Percentiles rank a stretch among this genome's conserved stretches.
These are phyloP conservation scores for Pao palembangensis DNA, from an alignment of 2,113 vertebrate species.

Conservation along the genomic window DNA sequence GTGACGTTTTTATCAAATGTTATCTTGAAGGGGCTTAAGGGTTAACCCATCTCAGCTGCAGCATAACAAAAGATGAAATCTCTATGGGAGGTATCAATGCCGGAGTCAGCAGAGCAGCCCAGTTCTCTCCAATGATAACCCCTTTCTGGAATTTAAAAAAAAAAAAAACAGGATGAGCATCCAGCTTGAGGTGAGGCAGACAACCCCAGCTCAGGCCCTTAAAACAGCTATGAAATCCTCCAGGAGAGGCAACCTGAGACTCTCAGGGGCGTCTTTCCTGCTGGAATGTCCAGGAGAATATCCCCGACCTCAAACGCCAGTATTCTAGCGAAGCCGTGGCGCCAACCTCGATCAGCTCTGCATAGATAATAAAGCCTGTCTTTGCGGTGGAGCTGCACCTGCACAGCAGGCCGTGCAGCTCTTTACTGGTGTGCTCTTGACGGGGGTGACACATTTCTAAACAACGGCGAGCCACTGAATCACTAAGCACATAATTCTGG, in stretches of 20 bases:
- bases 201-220: slow-evolving; percentile 45
- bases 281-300: slow-evolving; percentile 36
- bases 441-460: slow-evolving; percentile 70
- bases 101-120: slow-evolving; percentile 67
- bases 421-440: slow-evolving; percentile 43
- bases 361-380: slow-evolving; percentile 43
- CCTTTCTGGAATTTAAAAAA: slow-evolving; percentile 62
- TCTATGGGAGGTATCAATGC: slow-evolving; percentile 67
- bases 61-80: slow-evolving; percentile 68
- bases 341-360: slow-evolving; percentile 36
- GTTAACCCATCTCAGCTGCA: slow-evolving; percentile 62
- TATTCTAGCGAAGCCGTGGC: slow-evolving; percentile 37
- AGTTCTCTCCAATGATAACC: slow-evolving; percentile 64
- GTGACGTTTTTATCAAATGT: slow-evolving; percentile 9
- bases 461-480: slow-evolving; percentile 74
- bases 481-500: slow-evolving; percentile 68
- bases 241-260: slow-evolving; percentile 46
- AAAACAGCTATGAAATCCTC: slow-evolving; percentile 48
- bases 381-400: slow-evolving; percentile 16
- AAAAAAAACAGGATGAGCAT: slow-evolving; percentile 35
- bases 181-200: slow-evolving; percentile 51
- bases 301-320: slow-evolving; percentile 26
- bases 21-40: slow-evolving; percentile 39
- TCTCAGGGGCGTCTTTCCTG: slow-evolving; percentile 52
- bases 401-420: slow-evolving; percentile 47